Evolutionary conservation across 1,140 invertebrate species (phyloP).

Genomic region (Leptopilina boulardi): DNA sequence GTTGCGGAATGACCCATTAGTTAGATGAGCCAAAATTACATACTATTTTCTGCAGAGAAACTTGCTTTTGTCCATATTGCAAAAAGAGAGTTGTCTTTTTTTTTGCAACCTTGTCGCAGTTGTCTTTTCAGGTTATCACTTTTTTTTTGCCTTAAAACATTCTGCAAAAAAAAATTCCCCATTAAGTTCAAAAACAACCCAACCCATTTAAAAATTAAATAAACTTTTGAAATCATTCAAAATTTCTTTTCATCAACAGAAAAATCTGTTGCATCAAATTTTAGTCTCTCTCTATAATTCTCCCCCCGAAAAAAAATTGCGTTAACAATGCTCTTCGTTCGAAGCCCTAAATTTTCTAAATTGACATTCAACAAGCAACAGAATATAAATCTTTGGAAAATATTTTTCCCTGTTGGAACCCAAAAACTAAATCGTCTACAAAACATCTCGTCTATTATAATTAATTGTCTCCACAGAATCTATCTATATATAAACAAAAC

Average conservation of each 20-base stretch:
- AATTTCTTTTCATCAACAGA: conserved; percentile 34
- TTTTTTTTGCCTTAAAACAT: too few species aligned
- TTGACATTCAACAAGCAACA: not conserved
- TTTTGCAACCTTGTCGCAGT: too few species aligned
- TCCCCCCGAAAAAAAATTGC: not conserved
- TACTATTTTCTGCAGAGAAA: conserved; percentile 32
- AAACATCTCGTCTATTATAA: not conserved
- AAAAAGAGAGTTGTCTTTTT: too few species aligned
- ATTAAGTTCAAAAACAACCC: too few species aligned
- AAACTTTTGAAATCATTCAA: conserved; percentile 38
- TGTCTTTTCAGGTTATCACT: too few species aligned
- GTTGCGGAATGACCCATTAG: conserved; percentile 53
- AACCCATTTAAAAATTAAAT: too few species aligned
- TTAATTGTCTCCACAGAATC: not conserved
- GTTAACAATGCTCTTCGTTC: not conserved
- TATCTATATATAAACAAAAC: conserved; percentile 23
- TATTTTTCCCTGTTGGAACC: too few species aligned
- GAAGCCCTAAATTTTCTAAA: conserved; percentile 14
- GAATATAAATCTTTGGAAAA: not conserved
- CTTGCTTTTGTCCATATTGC: too few species aligned
- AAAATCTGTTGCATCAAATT: too few species aligned
- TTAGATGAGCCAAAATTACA: conserved; percentile 55
- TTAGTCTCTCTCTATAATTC: not conserved
- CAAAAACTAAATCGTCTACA: too few species aligned
- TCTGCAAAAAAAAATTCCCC: too few species aligned